These are phyloP conservation scores for Ondatra zibethicus DNA, from an alignment of 2,113 vertebrate genomes.

Conservation along the genomic window DNA sequence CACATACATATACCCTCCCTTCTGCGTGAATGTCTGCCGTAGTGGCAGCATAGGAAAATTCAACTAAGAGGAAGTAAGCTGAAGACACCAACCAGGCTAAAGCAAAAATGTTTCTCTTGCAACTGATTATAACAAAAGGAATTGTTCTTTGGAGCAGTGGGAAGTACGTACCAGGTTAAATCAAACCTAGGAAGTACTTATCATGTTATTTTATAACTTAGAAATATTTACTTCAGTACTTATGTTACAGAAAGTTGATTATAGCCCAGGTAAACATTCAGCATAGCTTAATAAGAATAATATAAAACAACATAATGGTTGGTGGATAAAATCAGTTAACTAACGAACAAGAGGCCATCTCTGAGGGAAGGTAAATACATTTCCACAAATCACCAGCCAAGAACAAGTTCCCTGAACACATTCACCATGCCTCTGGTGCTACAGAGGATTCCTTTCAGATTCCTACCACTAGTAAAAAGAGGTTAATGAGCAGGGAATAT, in stretches of 20 bases:
- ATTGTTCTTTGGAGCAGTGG: background rate
- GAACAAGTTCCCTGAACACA: background rate
- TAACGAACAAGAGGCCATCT: background rate
- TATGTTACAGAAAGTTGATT: constrained; percentile 3
- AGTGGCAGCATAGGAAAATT: background rate
- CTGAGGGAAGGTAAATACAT: background rate
- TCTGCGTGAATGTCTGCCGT: background rate
- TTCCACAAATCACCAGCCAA: background rate
- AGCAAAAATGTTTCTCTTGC: background rate
- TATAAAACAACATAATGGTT: constrained; percentile 30
- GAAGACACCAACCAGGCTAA: constrained; percentile 10
- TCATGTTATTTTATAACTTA: background rate
- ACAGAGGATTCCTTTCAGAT: background rate
- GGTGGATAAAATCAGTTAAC: background rate
- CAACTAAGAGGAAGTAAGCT: constrained; percentile 15
- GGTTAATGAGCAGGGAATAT: background rate
- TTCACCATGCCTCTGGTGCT: background rate
- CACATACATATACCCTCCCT: background rate
- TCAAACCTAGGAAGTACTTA: constrained; percentile 31
- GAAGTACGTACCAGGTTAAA: background rate
- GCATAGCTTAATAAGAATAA: background rate
- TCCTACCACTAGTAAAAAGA: background rate
- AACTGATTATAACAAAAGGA: background rate
- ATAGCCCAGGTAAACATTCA: constrained; percentile 23
- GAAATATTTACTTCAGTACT: constrained; percentile 39